These are phyloP conservation scores for Zaprionus tsacasi DNA, from an alignment of 1,140 invertebrate species.

Conservation along the genomic window DNA sequence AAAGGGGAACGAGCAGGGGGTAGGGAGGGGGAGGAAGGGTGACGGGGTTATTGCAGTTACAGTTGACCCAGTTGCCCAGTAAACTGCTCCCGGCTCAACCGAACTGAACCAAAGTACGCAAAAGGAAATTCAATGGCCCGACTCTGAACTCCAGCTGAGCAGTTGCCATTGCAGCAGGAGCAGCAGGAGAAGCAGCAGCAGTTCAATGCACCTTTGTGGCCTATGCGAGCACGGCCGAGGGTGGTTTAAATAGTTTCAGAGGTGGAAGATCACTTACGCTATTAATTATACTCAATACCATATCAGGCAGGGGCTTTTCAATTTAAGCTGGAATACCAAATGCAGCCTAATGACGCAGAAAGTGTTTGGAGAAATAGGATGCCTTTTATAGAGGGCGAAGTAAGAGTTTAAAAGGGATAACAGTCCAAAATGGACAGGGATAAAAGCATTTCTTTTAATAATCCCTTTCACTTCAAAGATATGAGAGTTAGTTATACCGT, in stretches of 20 bases:
- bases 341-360: too few species aligned
- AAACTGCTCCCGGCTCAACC: conserved; percentile 28
- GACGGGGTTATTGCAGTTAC: conserved; percentile 69
- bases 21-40: conserved; percentile 49
- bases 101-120: conserved; percentile 50
- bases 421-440: too few species aligned
- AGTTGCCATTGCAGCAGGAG: conserved; percentile 20
- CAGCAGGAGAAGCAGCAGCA: conserved; percentile 35
- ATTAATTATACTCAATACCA: too few species aligned
- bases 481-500: too few species aligned
- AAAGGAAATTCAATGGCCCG: conserved; percentile 69
- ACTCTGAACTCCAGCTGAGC: conserved; percentile 57
- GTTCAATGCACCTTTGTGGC: conserved; percentile 68
- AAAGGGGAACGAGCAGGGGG: conserved; percentile 35
- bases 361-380: too few species aligned
- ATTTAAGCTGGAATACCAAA: too few species aligned
- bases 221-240: conserved; percentile 7
- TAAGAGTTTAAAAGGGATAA: too few species aligned
- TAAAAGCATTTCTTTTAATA: too few species aligned
- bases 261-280: neutral
- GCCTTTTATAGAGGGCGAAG: too few species aligned
- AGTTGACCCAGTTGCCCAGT: conserved; percentile 71
- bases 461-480: too few species aligned
- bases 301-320: too few species aligned
- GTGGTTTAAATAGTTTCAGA: neutral